Evolutionary conservation across 2,797 vertebrate species (phyloP).

Genomic region (Sebastiscus albofasciatus): DNA sequence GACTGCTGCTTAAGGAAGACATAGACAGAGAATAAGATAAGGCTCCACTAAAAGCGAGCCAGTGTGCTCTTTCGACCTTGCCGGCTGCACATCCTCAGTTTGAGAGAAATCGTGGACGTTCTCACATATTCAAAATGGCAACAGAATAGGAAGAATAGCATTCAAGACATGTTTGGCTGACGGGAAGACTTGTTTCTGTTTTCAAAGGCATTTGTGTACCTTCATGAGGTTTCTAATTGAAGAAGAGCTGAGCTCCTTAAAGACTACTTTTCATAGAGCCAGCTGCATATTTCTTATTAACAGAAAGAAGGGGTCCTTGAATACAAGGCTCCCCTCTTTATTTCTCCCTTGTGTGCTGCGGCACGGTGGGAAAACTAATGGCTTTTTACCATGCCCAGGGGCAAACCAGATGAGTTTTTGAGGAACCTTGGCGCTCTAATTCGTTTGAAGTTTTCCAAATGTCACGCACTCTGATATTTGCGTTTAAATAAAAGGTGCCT

Average conservation of each 20-base stretch:
- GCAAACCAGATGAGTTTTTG: constrained; percentile 66
- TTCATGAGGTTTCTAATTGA: constrained; percentile 46
- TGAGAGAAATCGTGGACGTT: constrained; percentile 15
- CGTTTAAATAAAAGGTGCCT: constrained; percentile 66
- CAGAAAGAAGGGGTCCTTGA: constrained; percentile 56
- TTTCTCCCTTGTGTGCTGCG: constrained; percentile 42
- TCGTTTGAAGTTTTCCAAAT: constrained; percentile 73
- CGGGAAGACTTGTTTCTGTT: constrained; percentile 16
- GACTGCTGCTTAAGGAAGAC: constrained; percentile 1
- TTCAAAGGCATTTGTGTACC: constrained; percentile 38
- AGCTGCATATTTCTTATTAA: constrained; percentile 58
- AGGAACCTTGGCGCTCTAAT: constrained; percentile 72
- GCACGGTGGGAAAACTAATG: constrained; percentile 64
- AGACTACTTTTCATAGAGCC: constrained; percentile 44
- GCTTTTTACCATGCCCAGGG: constrained; percentile 67
- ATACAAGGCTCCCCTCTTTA: constrained; percentile 65
- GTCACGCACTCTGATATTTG: constrained; percentile 70
- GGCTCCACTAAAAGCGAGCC: constrained; percentile 20
- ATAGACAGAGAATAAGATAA: constrained; percentile 28
- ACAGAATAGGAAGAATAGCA: constrained; percentile 18
- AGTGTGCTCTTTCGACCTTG: constrained; percentile 21
- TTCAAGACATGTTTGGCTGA: constrained; percentile 27
- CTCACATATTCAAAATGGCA: constrained; percentile 40
- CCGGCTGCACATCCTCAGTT: constrained; percentile 16
- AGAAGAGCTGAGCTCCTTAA: constrained; percentile 47